Evolutionary conservation across 1,140 invertebrate genomes (phyloP).

Genomic region (Drosophila albomicans): DNA sequence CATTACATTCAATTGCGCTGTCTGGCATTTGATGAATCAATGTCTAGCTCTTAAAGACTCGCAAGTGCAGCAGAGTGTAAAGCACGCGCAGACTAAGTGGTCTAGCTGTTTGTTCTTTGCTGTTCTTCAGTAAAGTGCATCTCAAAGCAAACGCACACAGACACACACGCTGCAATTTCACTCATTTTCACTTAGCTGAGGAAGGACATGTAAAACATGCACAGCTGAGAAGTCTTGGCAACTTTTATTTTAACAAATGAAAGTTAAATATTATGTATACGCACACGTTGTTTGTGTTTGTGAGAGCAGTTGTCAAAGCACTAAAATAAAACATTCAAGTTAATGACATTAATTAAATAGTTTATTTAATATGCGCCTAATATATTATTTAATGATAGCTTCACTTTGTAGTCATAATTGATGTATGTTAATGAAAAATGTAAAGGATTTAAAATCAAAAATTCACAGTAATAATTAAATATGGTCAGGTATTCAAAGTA

Average conservation of each 20-base stretch:
- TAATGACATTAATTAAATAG: not conserved
- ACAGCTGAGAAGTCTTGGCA: not conserved
- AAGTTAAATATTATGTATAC: not conserved
- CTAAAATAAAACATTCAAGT: not conserved
- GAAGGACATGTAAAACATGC: not conserved
- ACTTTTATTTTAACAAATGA: not conserved
- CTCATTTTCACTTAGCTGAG: not conserved
- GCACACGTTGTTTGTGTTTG: not conserved
- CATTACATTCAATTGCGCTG: not conserved
- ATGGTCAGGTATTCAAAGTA: too few species aligned
- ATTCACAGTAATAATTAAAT: too few species aligned
- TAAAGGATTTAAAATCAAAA: too few species aligned
- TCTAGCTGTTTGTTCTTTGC: not conserved
- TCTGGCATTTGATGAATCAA: not conserved
- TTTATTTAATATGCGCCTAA: not conserved
- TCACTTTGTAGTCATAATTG: not conserved
- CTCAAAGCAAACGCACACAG: not conserved
- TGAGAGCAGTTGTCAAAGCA: too few species aligned
- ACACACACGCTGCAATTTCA: not conserved
- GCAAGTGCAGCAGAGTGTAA: not conserved
- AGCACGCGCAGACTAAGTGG: not conserved
- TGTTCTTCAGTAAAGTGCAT: constrained; percentile 6
- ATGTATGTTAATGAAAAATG: not conserved
- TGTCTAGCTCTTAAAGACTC: not conserved
- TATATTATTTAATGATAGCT: not conserved